Base-by-base conservation (phyloP, 1,140 invertebrate genomes). In the Drosophila rhopaloa region DNA sequence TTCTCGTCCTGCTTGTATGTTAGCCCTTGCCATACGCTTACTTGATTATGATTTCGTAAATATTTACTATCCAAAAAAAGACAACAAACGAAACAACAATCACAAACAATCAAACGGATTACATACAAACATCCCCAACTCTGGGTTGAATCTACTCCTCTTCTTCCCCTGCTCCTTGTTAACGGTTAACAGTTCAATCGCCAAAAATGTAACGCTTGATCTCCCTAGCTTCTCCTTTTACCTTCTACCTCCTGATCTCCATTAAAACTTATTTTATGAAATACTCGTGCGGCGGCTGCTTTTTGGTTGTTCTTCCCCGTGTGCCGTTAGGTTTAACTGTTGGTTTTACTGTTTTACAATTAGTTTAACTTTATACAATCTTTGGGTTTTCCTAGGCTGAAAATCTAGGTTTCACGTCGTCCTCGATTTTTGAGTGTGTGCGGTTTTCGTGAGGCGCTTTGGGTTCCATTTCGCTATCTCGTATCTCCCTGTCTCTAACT, bases 161-260 rank as follows among this genome's bases (percentile, higher is more conserved):
- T 19, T n/a, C 13, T 19, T 5, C 14, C 43, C 10, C 48, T 38
- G 35, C 43, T 56, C 13, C 55, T 63, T 82, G 71, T 81, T 81
- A 81, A 81, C 79, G 67, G 59, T 63, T 76, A 72, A 82, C 75
- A 83, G 79, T 82, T 82, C 79, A 79, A 82, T 78, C 61, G 62
- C 62, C 50, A 82, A 77, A 78, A 81, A 51, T 63, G 78, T 56
- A 81, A 81, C 59, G 79, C 58, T 54, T 70, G 50, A 78, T 62
- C 67, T 77, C 11, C 37, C 59, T n/a, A 50, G 9, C 13, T 40
- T 8, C 35, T 55, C 13, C 14, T n/a, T 57, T 41, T 43, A 14
- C n/a, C 19, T 59, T 68, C 32, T 32, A 7, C n/a, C 57, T 57
- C 73, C 8, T 44, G 24, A 11, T 55, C 50, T 50, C 40, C 32